Evolutionary conservation across 2,888 invertebrate genomes (phyloP), one percentile per base, ranked within the genome.

Genomic region (Pammene aurita): DNA sequence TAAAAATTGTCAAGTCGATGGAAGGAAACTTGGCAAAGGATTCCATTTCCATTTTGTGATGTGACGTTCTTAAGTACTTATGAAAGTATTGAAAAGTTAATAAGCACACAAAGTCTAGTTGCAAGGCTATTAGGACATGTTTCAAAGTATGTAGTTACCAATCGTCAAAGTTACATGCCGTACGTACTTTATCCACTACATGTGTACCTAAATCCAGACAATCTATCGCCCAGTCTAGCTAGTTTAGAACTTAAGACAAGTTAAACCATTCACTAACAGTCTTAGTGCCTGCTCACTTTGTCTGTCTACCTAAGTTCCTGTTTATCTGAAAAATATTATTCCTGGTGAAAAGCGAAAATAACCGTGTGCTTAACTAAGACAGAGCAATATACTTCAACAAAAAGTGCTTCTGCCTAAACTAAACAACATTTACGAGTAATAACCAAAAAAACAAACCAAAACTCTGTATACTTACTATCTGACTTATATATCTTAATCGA

Each of bases 211-310:
- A 57, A 57, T 57, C 42, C 18, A 41, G 42, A 41, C 57, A 7
- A 57, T 41, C 38, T 41, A 7, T 7, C 35, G 34, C 42, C 54
- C 16, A 54, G 13, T 35, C 58, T 16, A 14, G 44, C 44, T 50
- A 50, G 58, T 42, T 52, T 58, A 58, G 50, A 66, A 66, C 57
- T 66, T 50, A 13, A 13, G 65, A 57, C 41, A 58, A 34, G 35
- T 46, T 44, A 55, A 55, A 42, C 50, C 66, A 34, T 34, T 66
- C 42, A 26, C 16, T 11, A 57, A 34, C 41, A 42, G 50, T 42
- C 13, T 44, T 18, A 57, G 14, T 34, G 41, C 16, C 50, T 1
- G 7, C 6, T 44, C 35, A 52, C 66, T 38, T n/a, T 41, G 34
- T 34, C 1, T 26, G 41, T 35, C 11, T 44, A 11, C 44, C 9